phyloP scores from a whole-genome alignment of 2,113 vertebrate genomes.

The Octodon degus region DNA sequence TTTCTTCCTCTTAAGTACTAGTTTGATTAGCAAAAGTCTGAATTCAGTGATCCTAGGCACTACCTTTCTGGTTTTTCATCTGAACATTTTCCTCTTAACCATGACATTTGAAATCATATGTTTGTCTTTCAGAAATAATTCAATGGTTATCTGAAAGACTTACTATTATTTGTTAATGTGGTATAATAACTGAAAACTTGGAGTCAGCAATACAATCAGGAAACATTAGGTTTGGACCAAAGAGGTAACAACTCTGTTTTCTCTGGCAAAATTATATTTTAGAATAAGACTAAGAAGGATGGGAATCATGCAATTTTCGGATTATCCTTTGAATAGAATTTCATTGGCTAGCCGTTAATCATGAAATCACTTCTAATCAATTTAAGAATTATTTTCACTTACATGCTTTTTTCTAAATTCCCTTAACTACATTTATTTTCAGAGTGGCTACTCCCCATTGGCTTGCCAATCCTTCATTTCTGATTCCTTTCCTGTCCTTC shows the following conservation, averaged over 20 bases:
- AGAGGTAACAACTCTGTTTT: constrained; percentile 47
- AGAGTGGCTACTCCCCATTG: neutral
- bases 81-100: constrained; percentile 52
- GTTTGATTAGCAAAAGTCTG: constrained; percentile 9
- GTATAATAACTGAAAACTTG: constrained; percentile 63
- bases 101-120: neutral
- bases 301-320: constrained; percentile 62
- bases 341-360: constrained; percentile 41
- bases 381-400: constrained; percentile 70
- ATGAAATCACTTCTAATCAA: constrained; percentile 39
- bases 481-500: neutral
- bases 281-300: constrained; percentile 40
- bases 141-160: constrained; percentile 38
- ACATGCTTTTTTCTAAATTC: neutral
- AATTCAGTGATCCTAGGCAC: neutral
- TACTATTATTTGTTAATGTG: constrained; percentile 66
- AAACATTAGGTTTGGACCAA: constrained; percentile 66
- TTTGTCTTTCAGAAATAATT: constrained; percentile 60
- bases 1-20: neutral
- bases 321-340: constrained; percentile 64
- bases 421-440: constrained; percentile 56
- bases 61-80: constrained; percentile 53
- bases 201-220: constrained; percentile 67
- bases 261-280: constrained; percentile 55
- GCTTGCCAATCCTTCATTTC: neutral